Evolutionary conservation across 2,797 vertebrate species (phyloP).

Genomic region (Fratercula arctica): DNA sequence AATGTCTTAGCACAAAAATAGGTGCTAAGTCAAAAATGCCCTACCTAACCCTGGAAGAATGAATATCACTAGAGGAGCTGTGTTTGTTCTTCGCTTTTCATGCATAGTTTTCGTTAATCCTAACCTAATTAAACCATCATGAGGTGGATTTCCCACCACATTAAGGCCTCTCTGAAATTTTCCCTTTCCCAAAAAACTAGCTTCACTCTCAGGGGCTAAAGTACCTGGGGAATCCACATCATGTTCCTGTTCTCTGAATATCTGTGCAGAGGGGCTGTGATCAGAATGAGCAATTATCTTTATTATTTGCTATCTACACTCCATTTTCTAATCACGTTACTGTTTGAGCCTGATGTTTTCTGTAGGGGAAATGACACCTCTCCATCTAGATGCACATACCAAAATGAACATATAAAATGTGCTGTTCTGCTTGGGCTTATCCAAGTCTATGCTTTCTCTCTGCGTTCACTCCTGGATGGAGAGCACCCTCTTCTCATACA

Average conservation of each 20-base stretch:
- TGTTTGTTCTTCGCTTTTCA: background rate
- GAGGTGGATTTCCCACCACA: background rate
- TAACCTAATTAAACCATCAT: background rate
- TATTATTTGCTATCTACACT: background rate
- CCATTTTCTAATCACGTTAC: background rate
- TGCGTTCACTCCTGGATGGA: background rate
- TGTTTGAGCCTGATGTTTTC: background rate
- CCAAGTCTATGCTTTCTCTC: background rate
- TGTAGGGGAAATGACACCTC: background rate
- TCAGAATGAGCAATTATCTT: background rate
- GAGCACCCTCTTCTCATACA: background rate
- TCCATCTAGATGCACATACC: background rate
- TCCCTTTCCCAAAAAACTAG: background rate
- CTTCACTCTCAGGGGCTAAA: background rate
- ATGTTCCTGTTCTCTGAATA: background rate
- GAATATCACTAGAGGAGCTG: background rate
- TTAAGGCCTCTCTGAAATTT: background rate
- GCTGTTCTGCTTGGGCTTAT: background rate
- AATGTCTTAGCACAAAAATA: background rate
- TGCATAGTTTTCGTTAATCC: background rate
- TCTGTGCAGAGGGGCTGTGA: background rate
- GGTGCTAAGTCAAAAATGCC: background rate
- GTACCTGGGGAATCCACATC: background rate
- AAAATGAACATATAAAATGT: accelerated
- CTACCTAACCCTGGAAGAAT: background rate